Evolutionary conservation across 2,113 vertebrate species (phyloP).

Genomic region (Neopipo cinnamomea): DNA sequence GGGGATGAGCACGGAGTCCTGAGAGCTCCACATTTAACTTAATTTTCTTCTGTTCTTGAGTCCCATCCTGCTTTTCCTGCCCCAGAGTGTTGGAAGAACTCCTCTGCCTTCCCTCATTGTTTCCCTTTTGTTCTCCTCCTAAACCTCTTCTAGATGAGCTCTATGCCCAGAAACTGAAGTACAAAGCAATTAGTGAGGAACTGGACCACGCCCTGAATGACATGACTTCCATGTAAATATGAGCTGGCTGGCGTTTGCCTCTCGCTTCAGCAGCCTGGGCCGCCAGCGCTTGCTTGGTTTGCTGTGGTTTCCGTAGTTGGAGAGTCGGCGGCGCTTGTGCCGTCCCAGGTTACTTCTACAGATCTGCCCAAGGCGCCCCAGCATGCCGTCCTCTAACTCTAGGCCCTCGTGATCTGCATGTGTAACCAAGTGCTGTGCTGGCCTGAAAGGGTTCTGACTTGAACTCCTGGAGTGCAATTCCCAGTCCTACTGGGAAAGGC

Average conservation of each 20-base stretch:
- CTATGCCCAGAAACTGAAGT: constrained; percentile 98
- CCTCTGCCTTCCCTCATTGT: constrained; percentile 39
- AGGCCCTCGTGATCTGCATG: constrained; percentile 32
- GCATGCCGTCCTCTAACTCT: background rate
- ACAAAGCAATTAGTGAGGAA: constrained; percentile 99
- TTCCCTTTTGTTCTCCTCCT: constrained; percentile 44
- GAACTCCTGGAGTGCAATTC: background rate
- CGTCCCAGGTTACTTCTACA: constrained; percentile 45
- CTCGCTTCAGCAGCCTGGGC: constrained; percentile 15
- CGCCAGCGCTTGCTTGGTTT: constrained; percentile 37
- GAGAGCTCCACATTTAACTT: background rate
- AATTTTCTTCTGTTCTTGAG: background rate
- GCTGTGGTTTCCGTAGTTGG: constrained; percentile 24
- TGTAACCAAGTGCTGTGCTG: background rate
- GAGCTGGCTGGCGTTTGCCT: constrained; percentile 46
- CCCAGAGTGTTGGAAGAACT: background rate
- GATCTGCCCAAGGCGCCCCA: background rate
- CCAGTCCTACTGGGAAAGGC: background rate
- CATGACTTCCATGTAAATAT: constrained; percentile 99
- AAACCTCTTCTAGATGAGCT: constrained; percentile 84
- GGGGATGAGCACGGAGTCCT: rapidly evolving
- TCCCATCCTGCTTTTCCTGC: background rate
- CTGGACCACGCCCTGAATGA: constrained; percentile 98
- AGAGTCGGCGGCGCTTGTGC: background rate
- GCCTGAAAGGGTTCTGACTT: background rate